A percentile compares a stretch with the other conserved stretches of the same genome.
phyloP scores from a whole-genome alignment of 2,888 invertebrate genomes.

The Platynereis dumerilii region DNA sequence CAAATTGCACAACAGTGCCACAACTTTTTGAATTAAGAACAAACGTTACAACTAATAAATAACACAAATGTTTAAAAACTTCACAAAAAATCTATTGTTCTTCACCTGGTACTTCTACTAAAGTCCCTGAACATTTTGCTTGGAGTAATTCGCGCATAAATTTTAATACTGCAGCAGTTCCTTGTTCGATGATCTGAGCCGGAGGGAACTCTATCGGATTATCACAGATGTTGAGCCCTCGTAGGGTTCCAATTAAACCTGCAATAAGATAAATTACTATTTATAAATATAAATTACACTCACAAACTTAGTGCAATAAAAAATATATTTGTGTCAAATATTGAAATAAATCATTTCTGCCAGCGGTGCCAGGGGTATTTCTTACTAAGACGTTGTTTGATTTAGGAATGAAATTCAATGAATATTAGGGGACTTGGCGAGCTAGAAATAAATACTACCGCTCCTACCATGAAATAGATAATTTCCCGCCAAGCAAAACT shows the following conservation, averaged over 20 bases:
- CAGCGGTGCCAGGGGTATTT: neutral
- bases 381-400: neutral
- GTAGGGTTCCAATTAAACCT: conserved; percentile 56
- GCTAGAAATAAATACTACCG: too few relatives aligned
- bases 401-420: too few relatives aligned
- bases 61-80: too few relatives aligned
- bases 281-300: too few relatives aligned
- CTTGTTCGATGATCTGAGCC: conserved; percentile 52
- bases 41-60: too few relatives aligned
- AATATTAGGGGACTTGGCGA: too few relatives aligned
- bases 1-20: too few relatives aligned
- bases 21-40: too few relatives aligned
- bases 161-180: conserved; percentile 52
- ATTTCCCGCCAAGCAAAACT: too few relatives aligned
- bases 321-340: conserved; percentile 1
- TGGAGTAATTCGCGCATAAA: conserved; percentile 54
- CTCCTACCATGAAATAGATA: too few relatives aligned
- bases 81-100: neutral
- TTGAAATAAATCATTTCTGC: neutral
- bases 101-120: conserved; percentile 5
- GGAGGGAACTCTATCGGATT: conserved; percentile 63
- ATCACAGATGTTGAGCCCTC: conserved; percentile 57
- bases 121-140: conserved; percentile 43
- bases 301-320: too few relatives aligned
- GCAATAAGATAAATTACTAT: too few relatives aligned